Base-by-base conservation (phyloP, 2,113 vertebrate species). In the Petaurus breviceps region DNA sequence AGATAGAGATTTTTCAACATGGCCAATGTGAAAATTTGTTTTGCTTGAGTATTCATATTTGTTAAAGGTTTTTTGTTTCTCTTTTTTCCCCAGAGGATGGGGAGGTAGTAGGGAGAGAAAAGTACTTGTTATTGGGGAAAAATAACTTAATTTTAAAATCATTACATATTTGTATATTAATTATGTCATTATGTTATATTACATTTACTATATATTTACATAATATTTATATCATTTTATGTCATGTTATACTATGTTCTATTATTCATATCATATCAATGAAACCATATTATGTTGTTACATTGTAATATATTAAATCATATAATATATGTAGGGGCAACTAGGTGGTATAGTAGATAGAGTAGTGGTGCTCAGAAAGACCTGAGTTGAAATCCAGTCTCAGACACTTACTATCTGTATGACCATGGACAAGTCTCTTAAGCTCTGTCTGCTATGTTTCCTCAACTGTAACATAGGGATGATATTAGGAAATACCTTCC, bases 351-450 rank as follows among this genome's bases (percentile, higher is more conserved):
- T 68, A 37, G 3, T 68, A 0, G 11, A 68, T 37, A 68, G 61
- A 16, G 61, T 37, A 0, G 0, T 4, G 12, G 4, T 37, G 57
- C 23, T 91, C 50, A 46, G 97, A 46, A 92, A 90, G 53, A 55
- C 16, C 47, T 91, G 49, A 2, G 0, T 94, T 96, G 93, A 43
- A 92, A 84, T 95, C 95, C 93, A 25, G 95, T 25, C 47, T 22
- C 47, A 95, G 28, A 19, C 26, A 90, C 50, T 57, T 93, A 57
- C 2, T 96, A 52, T 7, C 9, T 90, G 8, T 91, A 52, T 93
- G 46, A 57, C 11, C 14, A 68, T 37, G 12, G 61, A 68, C 31
- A 68, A 68, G 26, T 37, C 31, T 12, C 57, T 68, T 68, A 68
- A 68, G 5, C 28, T 37, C 91, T 91, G 43, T 93, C 46, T 92